Evolutionary conservation across 2,888 invertebrate genomes (phyloP), one percentile per base, ranked within the genome.

Genomic region (Papilio elwesi): DNA sequence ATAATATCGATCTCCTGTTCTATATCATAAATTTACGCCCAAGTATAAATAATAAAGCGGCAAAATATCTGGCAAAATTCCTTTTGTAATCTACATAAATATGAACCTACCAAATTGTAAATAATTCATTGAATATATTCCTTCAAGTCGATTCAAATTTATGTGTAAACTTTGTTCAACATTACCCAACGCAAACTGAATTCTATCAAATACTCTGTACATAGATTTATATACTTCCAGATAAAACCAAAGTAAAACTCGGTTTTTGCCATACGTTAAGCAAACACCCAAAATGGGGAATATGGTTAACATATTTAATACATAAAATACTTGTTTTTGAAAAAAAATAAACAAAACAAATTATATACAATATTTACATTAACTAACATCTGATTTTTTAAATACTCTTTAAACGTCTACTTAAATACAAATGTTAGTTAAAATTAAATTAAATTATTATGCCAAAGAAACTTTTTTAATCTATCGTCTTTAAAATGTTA

Each of bases 141-240:
- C 51, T 69, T 69, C 49, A 43, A 69, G 51, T 69, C 69, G 62
- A 69, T 69, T 62, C 62, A 69, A 69, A 69, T 69, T 69, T 69
- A 69, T 69, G 69, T 69, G 62, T 62, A 69, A 69, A 62, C 49
- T 69, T 69, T 62, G 69, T 51, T 69, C 69, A 51, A 51, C 62
- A 38, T 69, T 69, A 69, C 51, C 15, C 26, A 59, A 26, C 38
- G 36, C 51, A 69, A 62, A 53, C 43, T 53, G 63, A 64, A 70
- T 26, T 36, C 59, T 59, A 36, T 59, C 38, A 38, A 59, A 59
- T 59, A 59, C 59, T 59, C 38, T 59, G 38, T n/a, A 38, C n/a
- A n/a, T 51, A 26, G 10, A 53, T 26, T 26, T 26, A 26, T 26
- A 26, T 26, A 26, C 26, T 26, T 26, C 26, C 4, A 26, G 26